A percentile compares a stretch with the other conserved stretches of the same genome.
Conservation (phyloP, 2,797 vertebrate genomes). For the Neosilurus mollespiculum region DNA sequence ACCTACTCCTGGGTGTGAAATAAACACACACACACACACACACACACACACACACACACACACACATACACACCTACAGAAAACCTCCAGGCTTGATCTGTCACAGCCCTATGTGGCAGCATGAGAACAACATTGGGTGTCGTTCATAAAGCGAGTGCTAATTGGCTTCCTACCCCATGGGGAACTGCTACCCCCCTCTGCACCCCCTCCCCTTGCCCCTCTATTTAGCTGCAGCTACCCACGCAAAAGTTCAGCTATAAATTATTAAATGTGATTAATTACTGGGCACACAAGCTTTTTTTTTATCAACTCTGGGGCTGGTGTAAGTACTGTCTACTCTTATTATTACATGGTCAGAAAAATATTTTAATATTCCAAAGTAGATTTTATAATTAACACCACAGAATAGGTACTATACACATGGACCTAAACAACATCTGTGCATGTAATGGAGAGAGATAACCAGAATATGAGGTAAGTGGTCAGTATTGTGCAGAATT, state of each 20-base stretch:
- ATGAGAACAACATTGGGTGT: conserved; percentile 55
- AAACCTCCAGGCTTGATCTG: conserved; percentile 50
- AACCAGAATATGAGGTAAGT: conserved; percentile 30
- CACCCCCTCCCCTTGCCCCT: conserved; percentile 33
- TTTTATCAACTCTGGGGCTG: conserved; percentile 61
- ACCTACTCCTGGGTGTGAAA: conserved; percentile 28
- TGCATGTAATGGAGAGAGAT: not conserved
- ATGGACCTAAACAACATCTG: not conserved
- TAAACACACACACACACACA: conserved; percentile 32
- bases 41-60: conserved; percentile 5
- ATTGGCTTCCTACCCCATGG: conserved; percentile 72
- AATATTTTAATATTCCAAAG: not conserved
- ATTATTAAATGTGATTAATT: conserved; percentile 81
- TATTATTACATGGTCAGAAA: conserved; percentile 1
- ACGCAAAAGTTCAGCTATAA: conserved; percentile 78
- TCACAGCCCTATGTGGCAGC: conserved; percentile 50
- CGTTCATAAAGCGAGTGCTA: conserved; percentile 65
- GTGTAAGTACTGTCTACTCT: conserved; percentile 42
- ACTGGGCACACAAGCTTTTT: conserved; percentile 56
- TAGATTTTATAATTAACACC: not conserved
- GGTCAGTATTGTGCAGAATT: conserved; percentile 33
- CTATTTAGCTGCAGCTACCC: conserved; percentile 62
- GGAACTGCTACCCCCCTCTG: conserved; percentile 50
- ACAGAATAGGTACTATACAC: not conserved
- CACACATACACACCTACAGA: conserved; percentile 14